Evolutionary conservation across 2,888 invertebrate species (phyloP), one percentile per base, ranked within the genome.

Genomic region (Xestobium rufovillosum): DNA sequence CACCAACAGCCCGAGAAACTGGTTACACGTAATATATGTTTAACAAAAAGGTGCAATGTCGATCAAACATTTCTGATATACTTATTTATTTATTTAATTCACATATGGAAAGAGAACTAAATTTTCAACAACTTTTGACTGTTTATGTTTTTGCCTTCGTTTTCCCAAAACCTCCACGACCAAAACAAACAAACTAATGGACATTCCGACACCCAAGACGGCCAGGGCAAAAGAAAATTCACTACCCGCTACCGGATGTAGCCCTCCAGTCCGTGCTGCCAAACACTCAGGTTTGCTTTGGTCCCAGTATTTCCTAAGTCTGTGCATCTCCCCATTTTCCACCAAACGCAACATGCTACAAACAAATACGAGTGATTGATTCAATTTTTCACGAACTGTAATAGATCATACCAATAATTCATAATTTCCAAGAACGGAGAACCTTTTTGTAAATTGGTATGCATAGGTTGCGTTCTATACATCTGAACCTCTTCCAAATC

Each of bases 361-460:
- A 66, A 39, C 34, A 36, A 29, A 47, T 39, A 26, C 12, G 6
- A 19, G n/a, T 19, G n/a, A 19, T 6, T 13, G 9, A 26, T 14
- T 2, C 10, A 17, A 34, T 15, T 15, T 11, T 13, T 9, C 16
- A 14, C 31, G 16, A 16, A 31, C 11, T 10, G 10, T 3, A 33
- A 37, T 31, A 25, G 23, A 41, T 15, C 26, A 61, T 56, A 78
- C 79, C 75, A 77, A 47, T 72, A 73, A 44, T 73, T 70, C 43
- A 79, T 60, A 49, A 76, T 67, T 57, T 80, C 76, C 28, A 67
- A 70, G 55, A 78, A 73, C 0, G 79, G 78, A 6, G 80, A 78
- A 19, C 68, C 65, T 55, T 76, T 78, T 40, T 70, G 71, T 8
- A 78, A 64, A 14, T 73, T 71, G 6, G 69, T 64, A 3, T 68